Percentiles rank a stretch among this genome's conserved stretches.
Evolutionary conservation across 2,113 vertebrate species (phyloP).

Genomic region (Xiphophorus hellerii): DNA sequence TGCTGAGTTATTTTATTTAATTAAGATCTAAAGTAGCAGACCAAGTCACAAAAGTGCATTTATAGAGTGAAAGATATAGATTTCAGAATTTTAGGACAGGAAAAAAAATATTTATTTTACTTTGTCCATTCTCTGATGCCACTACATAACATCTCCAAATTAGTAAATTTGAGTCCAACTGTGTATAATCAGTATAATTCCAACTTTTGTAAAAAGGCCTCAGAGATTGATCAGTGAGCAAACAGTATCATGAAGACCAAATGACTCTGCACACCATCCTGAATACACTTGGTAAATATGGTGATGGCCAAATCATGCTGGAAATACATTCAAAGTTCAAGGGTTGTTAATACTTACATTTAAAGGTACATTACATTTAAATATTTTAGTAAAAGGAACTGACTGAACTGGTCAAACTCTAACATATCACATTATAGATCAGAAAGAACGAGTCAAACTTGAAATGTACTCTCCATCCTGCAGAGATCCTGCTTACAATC

Average conservation of each 20-base stretch:
- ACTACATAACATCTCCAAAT: background rate
- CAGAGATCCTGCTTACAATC: constrained; percentile 17
- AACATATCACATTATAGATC: background rate
- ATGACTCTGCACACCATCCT: no score
- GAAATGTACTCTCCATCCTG: constrained; percentile 3
- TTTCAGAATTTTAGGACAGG: no score
- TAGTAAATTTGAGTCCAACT: background rate
- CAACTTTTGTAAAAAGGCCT: background rate
- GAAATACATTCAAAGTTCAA: background rate
- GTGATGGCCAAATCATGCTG: background rate
- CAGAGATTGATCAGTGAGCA: no score
- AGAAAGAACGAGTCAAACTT: constrained; percentile 2
- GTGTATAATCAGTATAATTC: background rate
- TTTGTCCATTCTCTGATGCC: background rate
- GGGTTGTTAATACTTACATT: background rate
- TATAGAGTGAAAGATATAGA: background rate
- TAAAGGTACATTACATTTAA: background rate
- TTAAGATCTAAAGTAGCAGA: background rate
- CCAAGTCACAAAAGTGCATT: background rate
- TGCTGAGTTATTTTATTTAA: background rate
- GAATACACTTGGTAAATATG: no score
- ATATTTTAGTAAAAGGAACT: background rate
- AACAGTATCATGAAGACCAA: no score
- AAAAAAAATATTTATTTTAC: background rate
- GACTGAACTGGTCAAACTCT: background rate